Evolutionary conservation across 92 coral and sea anemone species (phyloP), one percentile per base, ranked within the genome.

Genomic region (Galaxea fascicularis): DNA sequence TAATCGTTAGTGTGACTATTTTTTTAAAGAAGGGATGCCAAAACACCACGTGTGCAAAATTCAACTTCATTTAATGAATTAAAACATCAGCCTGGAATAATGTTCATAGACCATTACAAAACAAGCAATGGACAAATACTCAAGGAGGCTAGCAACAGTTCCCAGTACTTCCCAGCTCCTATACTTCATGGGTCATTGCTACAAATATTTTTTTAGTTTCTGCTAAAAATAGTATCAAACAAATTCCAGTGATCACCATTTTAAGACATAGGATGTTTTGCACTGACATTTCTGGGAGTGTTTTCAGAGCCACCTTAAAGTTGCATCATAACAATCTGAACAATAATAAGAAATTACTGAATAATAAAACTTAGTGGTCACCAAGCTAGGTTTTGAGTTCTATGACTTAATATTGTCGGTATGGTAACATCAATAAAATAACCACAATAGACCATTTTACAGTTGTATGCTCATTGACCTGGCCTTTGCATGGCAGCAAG

Each of bases 81-180:
- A 52, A 52, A 52, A 52, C 57, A 52, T 52, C 11, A 52, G 57
- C 12, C 4, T n/a, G n/a, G n/a, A n/a, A 56, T 56, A 18, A 58
- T 58, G 13, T 56, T 56, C 63, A 56, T 22, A 58, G 20, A 58
- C 65, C 65, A 58, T 58, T 58, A 5, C 57, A 52, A 52, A 52
- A 16, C 57, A 52, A 52, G 13, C 57, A 58, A 58, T 22, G 4
- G 27, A 18, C 28, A 63, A 63, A 63, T 63, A 63, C 68, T 63
- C 25, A 63, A 63, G 68, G 68, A 69, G 2, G 74, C 5, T 26
- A 45, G 53, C 53, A 69, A 45, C 74, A 69, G 74, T 69, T 69
- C 35, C 49, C 74, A 69, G 53, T 53, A 69, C 51, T 69, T 69
- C 26, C 74, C 74, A 69, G 74, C 74, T 30, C 24, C 35, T 69